Evolutionary conservation across 1,140 invertebrate species (phyloP).

Genomic region (Rhopalosiphum padi): DNA sequence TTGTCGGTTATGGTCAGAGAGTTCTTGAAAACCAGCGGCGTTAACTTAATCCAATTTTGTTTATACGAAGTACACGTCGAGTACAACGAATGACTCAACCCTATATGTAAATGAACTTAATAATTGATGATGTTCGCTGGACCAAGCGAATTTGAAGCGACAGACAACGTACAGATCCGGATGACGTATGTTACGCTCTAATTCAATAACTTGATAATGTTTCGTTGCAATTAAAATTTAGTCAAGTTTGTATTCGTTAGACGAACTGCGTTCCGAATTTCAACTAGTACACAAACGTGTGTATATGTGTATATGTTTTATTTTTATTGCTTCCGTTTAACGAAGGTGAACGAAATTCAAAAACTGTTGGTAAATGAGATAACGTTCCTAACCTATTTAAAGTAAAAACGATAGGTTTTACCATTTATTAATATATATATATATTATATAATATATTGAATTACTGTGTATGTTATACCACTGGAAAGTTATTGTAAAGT

Average conservation of each 20-base stretch:
- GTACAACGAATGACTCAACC: background rate
- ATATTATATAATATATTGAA: background rate
- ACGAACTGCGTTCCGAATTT: conserved; percentile 1
- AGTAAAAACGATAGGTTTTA: background rate
- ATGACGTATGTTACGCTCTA: background rate
- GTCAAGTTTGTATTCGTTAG: background rate
- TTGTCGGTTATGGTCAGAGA: conserved; percentile 13
- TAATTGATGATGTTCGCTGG: conserved; percentile 18
- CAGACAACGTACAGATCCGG: background rate
- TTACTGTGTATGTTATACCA: background rate
- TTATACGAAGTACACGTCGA: background rate
- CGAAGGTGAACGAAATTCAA: background rate
- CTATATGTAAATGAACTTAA: background rate
- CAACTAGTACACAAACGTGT: background rate
- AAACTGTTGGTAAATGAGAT: background rate
- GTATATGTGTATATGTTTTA: background rate
- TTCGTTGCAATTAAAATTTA: conserved; percentile 2
- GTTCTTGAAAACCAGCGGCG: background rate
- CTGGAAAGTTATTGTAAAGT: background rate
- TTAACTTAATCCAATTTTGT: conserved; percentile 35
- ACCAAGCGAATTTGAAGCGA: background rate
- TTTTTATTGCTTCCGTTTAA: background rate
- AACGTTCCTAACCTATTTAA: background rate
- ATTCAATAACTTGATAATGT: background rate
- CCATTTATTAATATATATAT: background rate